Evolutionary conservation across 1,140 invertebrate species (phyloP).

Genomic region (Pseudomyrmex dendroicus): DNA sequence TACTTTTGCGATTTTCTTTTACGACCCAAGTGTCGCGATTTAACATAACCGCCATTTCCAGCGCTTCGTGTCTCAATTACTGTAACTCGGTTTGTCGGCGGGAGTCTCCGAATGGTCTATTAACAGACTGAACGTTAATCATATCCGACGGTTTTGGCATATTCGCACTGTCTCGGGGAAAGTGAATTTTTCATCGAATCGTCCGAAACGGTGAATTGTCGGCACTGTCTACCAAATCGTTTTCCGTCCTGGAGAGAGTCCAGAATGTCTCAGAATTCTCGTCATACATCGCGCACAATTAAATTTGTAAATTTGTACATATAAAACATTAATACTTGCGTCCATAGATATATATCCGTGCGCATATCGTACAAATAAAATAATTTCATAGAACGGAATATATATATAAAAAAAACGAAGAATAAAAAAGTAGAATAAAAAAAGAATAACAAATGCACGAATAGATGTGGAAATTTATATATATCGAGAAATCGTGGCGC

Average conservation of each 20-base stretch:
- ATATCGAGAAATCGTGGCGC: background rate
- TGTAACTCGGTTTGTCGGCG: conserved; percentile 56
- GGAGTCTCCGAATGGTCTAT: conserved; percentile 48
- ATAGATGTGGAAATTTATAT: background rate
- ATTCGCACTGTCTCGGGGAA: conserved; percentile 58
- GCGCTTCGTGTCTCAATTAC: conserved; percentile 52
- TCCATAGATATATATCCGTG: background rate
- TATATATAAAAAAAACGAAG: background rate
- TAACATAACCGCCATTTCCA: conserved; percentile 21
- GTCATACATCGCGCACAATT: conserved; percentile 20
- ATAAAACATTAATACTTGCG: too few species aligned
- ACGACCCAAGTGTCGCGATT: conserved; percentile 30
- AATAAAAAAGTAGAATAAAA: background rate
- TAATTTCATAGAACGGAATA: background rate
- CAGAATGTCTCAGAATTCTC: conserved; percentile 21
- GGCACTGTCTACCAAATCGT: conserved; percentile 40
- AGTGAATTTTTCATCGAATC: conserved; percentile 56
- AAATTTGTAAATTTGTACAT: background rate
- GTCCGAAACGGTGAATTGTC: conserved; percentile 50
- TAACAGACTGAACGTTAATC: conserved; percentile 54
- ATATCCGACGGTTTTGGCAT: conserved; percentile 51
- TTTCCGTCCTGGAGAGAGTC: background rate
- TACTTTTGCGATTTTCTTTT: background rate
- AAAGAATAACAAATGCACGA: background rate
- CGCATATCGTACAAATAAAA: background rate